Evolutionary conservation across 2,888 invertebrate genomes (phyloP).

Genomic region (Carterocephalus palaemon): DNA sequence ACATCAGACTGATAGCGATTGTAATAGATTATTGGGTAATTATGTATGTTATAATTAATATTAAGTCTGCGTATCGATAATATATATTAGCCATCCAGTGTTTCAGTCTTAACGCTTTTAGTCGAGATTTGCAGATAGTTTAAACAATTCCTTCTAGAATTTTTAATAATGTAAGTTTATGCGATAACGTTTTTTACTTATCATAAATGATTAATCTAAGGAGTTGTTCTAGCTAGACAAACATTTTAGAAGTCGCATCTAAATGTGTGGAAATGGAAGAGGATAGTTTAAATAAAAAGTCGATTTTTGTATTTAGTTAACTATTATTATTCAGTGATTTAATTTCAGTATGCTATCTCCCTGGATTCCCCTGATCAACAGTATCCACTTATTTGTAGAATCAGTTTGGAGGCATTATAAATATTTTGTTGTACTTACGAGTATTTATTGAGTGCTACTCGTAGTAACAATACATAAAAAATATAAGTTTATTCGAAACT

Average conservation of each 20-base stretch:
- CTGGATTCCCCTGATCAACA: no score
- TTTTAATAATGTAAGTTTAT: constrained; percentile 17
- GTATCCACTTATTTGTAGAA: no score
- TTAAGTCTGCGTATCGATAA: background rate
- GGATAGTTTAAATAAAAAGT: no score
- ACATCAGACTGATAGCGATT: constrained; percentile 67
- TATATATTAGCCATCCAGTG: constrained; percentile 10
- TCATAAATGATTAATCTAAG: constrained; percentile 12
- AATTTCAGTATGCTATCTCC: no score
- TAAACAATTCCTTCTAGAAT: constrained; percentile 12
- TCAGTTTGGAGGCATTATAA: no score
- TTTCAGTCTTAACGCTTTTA: constrained; percentile 12
- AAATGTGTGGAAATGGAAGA: background rate
- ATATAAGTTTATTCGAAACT: no score
- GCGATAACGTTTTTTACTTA: constrained; percentile 20
- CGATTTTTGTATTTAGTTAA: no score
- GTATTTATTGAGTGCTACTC: no score
- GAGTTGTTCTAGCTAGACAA: constrained; percentile 20
- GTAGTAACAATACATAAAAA: no score
- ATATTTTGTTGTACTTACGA: no score
- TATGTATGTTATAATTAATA: constrained; percentile 1
- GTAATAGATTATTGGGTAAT: constrained; percentile 38
- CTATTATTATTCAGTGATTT: no score
- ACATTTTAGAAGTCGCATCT: constrained; percentile 8
- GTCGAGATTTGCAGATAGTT: constrained; percentile 10